Percentiles rank a stretch among this genome's conserved stretches.
Conservation (phyloP, 1,140 invertebrate species). For the Listronotus bonariensis region DNA sequence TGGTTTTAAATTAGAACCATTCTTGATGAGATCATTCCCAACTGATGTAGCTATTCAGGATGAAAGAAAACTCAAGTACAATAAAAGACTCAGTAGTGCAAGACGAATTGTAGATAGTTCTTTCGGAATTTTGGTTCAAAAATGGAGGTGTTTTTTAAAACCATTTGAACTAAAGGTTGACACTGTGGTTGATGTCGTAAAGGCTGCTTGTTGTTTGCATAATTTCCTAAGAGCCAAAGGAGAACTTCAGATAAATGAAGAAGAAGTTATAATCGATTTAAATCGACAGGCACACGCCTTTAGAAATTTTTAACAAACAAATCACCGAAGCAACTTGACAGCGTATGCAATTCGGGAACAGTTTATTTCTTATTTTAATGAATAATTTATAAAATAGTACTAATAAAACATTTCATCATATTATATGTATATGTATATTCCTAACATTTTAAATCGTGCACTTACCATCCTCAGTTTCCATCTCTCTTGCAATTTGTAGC, state of each 20-base stretch:
- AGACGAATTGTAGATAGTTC: slow-evolving; percentile 29
- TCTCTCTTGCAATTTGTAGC: slow-evolving; percentile 9
- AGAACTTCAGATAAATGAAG: slow-evolving; percentile 31
- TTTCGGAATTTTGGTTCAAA: slow-evolving; percentile 16
- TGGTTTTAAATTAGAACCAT: slow-evolving; percentile 48
- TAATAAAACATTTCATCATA: too few species aligned
- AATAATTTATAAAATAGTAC: slow-evolving; percentile 4
- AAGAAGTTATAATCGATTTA: slow-evolving; percentile 8
- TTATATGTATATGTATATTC: too few species aligned
- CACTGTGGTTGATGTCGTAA: slow-evolving; percentile 46
- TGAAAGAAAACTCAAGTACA: slow-evolving; percentile 28
- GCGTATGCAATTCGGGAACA: slow-evolving; percentile 5
- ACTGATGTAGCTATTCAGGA: too few species aligned
- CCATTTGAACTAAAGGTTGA: slow-evolving; percentile 52
- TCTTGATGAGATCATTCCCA: slow-evolving; percentile 54
- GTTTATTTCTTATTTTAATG: slow-evolving; percentile 7
- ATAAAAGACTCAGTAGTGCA: slow-evolving; percentile 27
- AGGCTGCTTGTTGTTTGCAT: slow-evolving; percentile 49
- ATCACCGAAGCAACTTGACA: slow-evolving; percentile 1
- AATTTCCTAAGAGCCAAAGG: slow-evolving; percentile 47
- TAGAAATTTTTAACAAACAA: slow-evolving; percentile 6
- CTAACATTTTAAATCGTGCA: too few species aligned
- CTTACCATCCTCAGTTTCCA: slow-evolving; percentile 9
- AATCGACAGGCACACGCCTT: slow-evolving; percentile 3
- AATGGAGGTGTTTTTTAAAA: slow-evolving; percentile 43